phyloP scores from a whole-genome alignment of 2,888 invertebrate species.

The Adelognathus sp. region DNA sequence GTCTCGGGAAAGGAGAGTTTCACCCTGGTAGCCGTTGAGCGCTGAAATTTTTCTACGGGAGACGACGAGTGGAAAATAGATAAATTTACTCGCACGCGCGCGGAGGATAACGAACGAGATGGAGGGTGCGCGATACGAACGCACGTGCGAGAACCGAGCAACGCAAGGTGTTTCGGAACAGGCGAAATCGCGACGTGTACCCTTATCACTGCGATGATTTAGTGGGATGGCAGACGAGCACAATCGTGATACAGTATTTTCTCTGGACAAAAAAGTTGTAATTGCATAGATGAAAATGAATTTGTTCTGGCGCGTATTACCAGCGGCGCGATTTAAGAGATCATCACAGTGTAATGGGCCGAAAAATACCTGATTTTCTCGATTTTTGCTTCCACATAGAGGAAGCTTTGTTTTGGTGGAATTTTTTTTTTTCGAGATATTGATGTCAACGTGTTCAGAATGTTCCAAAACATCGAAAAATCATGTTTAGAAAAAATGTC shows the following conservation, averaged over 20 bases:
- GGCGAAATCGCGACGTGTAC: background rate
- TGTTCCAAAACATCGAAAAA: no score
- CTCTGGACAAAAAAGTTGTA: background rate
- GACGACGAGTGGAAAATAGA: slow-evolving; percentile 61
- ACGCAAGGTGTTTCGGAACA: background rate
- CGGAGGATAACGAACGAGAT: slow-evolving; percentile 29
- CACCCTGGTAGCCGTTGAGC: slow-evolving; percentile 18
- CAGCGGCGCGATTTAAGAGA: background rate
- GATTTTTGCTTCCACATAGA: no score
- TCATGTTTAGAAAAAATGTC: no score
- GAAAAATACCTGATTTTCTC: no score
- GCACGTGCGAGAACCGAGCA: background rate
- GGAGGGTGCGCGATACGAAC: background rate
- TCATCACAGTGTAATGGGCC: no score
- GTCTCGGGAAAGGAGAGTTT: slow-evolving; percentile 46
- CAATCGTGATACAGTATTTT: background rate
- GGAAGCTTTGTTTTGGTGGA: no score
- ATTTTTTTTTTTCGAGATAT: no score
- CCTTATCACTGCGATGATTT: background rate
- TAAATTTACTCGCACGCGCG: slow-evolving; percentile 56
- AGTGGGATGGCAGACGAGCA: background rate
- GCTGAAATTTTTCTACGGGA: slow-evolving; percentile 18
- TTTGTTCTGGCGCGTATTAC: no score
- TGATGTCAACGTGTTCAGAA: no score
- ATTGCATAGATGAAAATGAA: background rate